A percentile compares a stretch with the other conserved stretches of the same genome.
Evolutionary conservation across 2,113 vertebrate genomes (phyloP).

Genomic region (Boleophthalmus pectinirostris): DNA sequence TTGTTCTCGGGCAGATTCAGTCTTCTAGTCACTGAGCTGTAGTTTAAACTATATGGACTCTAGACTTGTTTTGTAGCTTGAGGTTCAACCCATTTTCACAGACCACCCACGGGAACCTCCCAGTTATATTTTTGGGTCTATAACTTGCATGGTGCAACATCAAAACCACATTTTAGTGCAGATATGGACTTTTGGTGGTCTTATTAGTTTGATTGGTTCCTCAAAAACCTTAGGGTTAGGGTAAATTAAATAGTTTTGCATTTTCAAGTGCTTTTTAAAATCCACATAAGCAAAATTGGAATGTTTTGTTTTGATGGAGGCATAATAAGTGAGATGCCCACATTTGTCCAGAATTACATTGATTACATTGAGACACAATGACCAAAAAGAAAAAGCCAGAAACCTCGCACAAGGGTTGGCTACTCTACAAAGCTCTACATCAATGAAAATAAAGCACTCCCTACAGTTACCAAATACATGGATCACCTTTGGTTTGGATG

Average conservation of each 20-base stretch:
- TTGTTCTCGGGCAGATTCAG: too few relatives aligned
- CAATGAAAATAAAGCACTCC: not conserved
- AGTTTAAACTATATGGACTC: too few relatives aligned
- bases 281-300: not conserved
- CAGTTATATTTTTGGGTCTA: too few relatives aligned
- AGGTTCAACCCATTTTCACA: not conserved
- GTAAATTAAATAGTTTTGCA: not conserved
- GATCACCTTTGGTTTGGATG: constrained; percentile 69
- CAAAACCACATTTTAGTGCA: too few relatives aligned
- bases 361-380: not conserved
- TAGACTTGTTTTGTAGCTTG: not conserved
- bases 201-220: not conserved
- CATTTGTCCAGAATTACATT: too few relatives aligned
- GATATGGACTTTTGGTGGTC: too few relatives aligned
- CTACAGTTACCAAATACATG: not conserved
- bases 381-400: not conserved
- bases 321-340: not conserved
- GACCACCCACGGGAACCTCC: not conserved
- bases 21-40: too few relatives aligned
- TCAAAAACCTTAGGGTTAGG: not conserved
- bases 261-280: not conserved
- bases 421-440: not conserved
- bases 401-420: not conserved
- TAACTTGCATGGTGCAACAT: too few relatives aligned
- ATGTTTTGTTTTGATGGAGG: not conserved